Conservation (phyloP, 2,113 vertebrate species). For the Pionites leucogaster region DNA sequence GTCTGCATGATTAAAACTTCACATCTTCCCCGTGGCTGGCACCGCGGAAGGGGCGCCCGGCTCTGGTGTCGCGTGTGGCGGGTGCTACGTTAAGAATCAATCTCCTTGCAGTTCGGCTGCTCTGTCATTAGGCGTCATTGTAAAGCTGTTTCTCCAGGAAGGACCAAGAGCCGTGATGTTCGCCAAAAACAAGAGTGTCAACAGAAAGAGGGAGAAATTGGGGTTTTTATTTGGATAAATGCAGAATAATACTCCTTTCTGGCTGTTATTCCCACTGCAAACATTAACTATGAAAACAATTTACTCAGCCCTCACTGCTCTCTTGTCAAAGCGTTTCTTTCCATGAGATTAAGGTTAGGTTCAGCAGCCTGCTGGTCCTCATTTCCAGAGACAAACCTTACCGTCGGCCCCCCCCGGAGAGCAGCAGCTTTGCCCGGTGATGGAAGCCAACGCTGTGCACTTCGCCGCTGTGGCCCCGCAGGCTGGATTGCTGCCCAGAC, state of each 20-base stretch:
- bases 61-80: conserved; percentile 28
- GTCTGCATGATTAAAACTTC: conserved; percentile 47
- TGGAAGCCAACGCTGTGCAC: conserved; percentile 69
- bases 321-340: not conserved
- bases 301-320: not conserved
- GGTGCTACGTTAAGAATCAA: conserved; percentile 37
- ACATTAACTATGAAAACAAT: not conserved
- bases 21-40: conserved; percentile 13
- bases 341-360: not conserved
- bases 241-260: not conserved
- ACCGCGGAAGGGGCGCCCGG: not conserved
- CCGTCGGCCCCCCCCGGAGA: conserved; percentile 72
- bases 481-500: conserved; percentile 64
- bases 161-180: not conserved
- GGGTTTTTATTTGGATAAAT: conserved; percentile 39
- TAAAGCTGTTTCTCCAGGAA: conserved; percentile 70
- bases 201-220: not conserved
- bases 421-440: conserved; percentile 46
- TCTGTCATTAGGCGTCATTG: conserved; percentile 82
- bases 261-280: not conserved
- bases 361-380: not conserved
- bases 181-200: not conserved
- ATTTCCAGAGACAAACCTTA: conserved; percentile 67
- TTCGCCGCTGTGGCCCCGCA: conserved; percentile 64
- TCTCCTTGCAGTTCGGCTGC: conserved; percentile 75